A percentile compares a stretch with the other conserved stretches of the same genome.
These are phyloP conservation scores for Chrysogorgia sp. DNA, from an alignment of 92 coral and sea anemone species.

Conservation along the genomic window DNA sequence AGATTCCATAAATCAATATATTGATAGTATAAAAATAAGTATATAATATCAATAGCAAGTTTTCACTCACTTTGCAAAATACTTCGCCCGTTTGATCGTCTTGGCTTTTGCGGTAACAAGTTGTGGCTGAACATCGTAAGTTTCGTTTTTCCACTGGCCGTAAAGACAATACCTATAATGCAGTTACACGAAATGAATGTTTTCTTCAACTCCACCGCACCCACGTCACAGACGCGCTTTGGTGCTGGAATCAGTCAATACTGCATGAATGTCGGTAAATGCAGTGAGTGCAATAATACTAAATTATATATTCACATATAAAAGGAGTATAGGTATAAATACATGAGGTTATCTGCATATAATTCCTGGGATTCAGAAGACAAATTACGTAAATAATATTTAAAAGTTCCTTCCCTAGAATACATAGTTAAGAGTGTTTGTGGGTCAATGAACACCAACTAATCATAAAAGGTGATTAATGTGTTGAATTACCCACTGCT, in stretches of 20 bases:
- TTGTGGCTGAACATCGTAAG: conserved; percentile 77
- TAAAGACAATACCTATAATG: conserved; percentile 90
- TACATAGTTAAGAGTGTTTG: background rate
- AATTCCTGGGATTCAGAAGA: too few species aligned
- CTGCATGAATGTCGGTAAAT: too few species aligned
- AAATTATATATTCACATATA: too few species aligned
- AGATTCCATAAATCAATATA: background rate
- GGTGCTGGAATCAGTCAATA: too few species aligned
- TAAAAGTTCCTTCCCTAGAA: too few species aligned
- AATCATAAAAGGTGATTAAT: conserved; percentile 5
- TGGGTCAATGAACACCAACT: conserved; percentile 26
- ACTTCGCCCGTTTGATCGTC: conserved; percentile 91
- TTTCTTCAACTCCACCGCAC: too few species aligned
- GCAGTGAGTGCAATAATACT: too few species aligned
- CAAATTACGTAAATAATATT: too few species aligned
- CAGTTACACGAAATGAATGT: background rate
- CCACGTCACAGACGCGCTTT: too few species aligned
- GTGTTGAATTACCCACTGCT: conserved; percentile 8
- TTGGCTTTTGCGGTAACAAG: conserved; percentile 87
- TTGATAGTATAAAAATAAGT: background rate
- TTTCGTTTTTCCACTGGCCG: conserved; percentile 98
- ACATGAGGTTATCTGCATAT: too few species aligned
- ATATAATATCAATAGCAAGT: background rate
- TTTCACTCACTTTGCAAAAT: conserved; percentile 88
- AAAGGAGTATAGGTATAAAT: too few species aligned